phyloP scores from a whole-genome alignment of 1,140 invertebrate genomes.

The Helicoverpa zea region DNA sequence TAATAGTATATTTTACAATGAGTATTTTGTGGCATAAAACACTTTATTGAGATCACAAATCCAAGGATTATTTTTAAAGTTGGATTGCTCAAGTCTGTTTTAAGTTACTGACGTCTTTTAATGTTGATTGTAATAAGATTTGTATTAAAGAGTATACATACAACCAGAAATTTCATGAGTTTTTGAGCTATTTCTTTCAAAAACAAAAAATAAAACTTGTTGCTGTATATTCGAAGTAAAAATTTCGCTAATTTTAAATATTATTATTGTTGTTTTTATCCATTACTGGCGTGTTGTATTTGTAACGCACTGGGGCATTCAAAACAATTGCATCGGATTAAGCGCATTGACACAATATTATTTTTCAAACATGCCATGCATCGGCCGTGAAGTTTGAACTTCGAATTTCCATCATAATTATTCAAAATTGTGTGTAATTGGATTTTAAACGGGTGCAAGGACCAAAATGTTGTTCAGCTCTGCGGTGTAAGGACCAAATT shows the following conservation, averaged over 20 bases:
- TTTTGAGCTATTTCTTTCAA: too few relatives aligned
- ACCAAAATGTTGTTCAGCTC: too few relatives aligned
- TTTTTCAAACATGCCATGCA: slow-evolving; percentile 16
- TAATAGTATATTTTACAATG: slow-evolving; percentile 48
- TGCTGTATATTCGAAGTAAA: not conserved
- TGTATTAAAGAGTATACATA: too few relatives aligned
- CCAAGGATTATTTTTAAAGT: slow-evolving; percentile 47
- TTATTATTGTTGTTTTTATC: slow-evolving; percentile 6
- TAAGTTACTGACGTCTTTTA: too few relatives aligned
- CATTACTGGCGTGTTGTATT: slow-evolving; percentile 8
- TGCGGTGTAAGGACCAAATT: too few relatives aligned
- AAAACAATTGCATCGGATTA: slow-evolving; percentile 12
- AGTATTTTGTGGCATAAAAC: slow-evolving; percentile 43
- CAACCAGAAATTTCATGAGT: too few relatives aligned
- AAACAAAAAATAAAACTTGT: too few relatives aligned
- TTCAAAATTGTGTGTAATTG: too few relatives aligned
- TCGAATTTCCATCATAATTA: too few relatives aligned
- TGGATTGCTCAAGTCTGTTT: slow-evolving; percentile 27
- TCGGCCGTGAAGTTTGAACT: not conserved
- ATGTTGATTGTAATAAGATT: too few relatives aligned
- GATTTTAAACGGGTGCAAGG: too few relatives aligned
- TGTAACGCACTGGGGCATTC: slow-evolving; percentile 3
- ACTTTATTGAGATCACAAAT: slow-evolving; percentile 46
- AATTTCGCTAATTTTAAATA: slow-evolving; percentile 11
- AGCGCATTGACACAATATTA: slow-evolving; percentile 20